Evolutionary conservation across 2,888 invertebrate genomes (phyloP), one percentile per base, ranked within the genome.

Genomic region (Zele albiditarsus): DNA sequence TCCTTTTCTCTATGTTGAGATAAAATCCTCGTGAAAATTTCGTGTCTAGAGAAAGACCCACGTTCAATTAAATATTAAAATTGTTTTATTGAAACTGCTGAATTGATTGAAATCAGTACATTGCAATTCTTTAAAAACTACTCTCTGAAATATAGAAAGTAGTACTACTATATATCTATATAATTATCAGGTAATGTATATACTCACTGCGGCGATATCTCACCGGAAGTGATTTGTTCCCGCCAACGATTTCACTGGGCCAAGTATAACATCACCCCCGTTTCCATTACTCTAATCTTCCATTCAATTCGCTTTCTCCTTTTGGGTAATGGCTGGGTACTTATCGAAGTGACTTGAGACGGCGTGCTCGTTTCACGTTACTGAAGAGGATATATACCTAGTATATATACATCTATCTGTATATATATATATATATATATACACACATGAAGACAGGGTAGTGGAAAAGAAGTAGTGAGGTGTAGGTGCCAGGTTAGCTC

Each of bases 271-370:
- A 71, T 74, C 77, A 20, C 73, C 77, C 75, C 77, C 75, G 67
- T 79, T 75, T 70, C 69, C 78, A 76, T 81, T 78, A 77, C 78
- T 79, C 75, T 80, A 80, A 81, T 82, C 78, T 81, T 81, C 80
- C 79, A 79, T 81, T 82, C 81, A 78, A 84, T 83, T 84, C 79
- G 74, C 75, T 78, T 53, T 75, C 70, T 68, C 53, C 53, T 53
- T 53, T 53, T 20, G 20, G 53, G 66, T 79, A 75, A 78, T 81
- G 77, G 75, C 74, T 28, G 53, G 23, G 63, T 78, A 79, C 78
- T 83, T 77, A 81, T 81, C 38, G 46, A 71, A 33, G 69, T 69
- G 69, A 69, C 69, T 69, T 38, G 60, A 33, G 53, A 53, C 53
- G 23, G 53, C 53, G 20, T 31, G 53, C 31, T 31, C 31, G 53